These are phyloP conservation scores for Coreius guichenoti DNA, from an alignment of 2,797 vertebrate genomes.

Conservation along the genomic window DNA sequence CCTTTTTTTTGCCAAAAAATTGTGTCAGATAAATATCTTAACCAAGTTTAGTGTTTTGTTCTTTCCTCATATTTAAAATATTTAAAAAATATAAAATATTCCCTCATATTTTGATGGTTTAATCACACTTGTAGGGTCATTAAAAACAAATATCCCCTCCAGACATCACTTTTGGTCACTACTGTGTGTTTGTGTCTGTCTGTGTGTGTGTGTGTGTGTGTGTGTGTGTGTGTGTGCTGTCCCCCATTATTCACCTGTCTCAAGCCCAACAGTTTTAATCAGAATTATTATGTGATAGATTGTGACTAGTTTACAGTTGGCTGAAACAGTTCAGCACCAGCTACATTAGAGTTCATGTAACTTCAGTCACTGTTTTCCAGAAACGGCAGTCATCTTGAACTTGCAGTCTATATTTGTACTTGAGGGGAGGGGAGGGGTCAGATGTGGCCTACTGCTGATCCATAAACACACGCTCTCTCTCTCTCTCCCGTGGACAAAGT, in stretches of 20 bases:
- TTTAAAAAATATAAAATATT: too few relatives aligned
- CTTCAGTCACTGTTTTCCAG: constrained; percentile 27
- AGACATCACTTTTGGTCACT: background rate
- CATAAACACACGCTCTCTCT: constrained; percentile 47
- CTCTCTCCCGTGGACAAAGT: constrained; percentile 33
- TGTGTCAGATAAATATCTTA: too few relatives aligned
- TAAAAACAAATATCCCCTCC: background rate
- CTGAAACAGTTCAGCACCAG: background rate
- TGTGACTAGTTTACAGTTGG: background rate
- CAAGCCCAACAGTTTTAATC: background rate
- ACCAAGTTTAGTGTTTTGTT: too few relatives aligned
- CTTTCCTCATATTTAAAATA: too few relatives aligned
- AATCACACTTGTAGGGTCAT: background rate
- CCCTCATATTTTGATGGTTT: background rate
- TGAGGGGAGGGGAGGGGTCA: background rate
- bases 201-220: too few relatives aligned
- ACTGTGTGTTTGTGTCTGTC: background rate
- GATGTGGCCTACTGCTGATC: constrained; percentile 40
- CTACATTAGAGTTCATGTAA: constrained; percentile 17
- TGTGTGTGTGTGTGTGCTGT: too few relatives aligned
- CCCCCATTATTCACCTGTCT: background rate
- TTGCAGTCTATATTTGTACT: constrained; percentile 56
- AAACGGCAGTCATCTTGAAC: constrained; percentile 30
- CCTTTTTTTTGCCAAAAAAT: too few relatives aligned
- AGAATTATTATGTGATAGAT: background rate